A percentile compares a stretch with the other conserved stretches of the same genome.
Evolutionary conservation across 2,113 vertebrate species (phyloP).

Genomic region (Lutjanus erythropterus): DNA sequence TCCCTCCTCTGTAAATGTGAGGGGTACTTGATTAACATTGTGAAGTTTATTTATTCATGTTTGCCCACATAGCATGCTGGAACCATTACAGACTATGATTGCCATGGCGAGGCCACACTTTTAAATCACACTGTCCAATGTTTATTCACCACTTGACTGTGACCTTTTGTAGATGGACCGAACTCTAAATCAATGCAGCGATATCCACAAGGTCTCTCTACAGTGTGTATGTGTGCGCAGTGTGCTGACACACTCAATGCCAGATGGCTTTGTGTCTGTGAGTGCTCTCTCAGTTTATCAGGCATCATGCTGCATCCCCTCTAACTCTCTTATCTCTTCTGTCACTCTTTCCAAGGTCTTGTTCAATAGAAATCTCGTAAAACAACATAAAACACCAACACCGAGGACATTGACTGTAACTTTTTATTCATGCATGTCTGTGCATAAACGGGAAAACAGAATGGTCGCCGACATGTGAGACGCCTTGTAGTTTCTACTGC

Average conservation of each 20-base stretch:
- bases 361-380: constrained; percentile 28
- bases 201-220: constrained; percentile 30
- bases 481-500: constrained; percentile 5
- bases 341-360: constrained; percentile 24
- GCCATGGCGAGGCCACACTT: constrained; percentile 13
- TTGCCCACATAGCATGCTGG: background rate
- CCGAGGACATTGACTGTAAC: background rate
- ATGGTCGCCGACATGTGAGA: background rate
- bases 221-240: background rate
- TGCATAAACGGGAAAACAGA: background rate
- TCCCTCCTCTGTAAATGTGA: background rate
- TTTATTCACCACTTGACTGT: constrained; percentile 54
- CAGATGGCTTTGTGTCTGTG: constrained; percentile 34
- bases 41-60: constrained; percentile 9
- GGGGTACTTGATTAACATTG: background rate
- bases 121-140: constrained; percentile 33
- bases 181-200: constrained; percentile 55
- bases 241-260: constrained; percentile 5
- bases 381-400: background rate
- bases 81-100: background rate
- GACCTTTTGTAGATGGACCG: constrained; percentile 49
- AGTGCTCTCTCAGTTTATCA: constrained; percentile 37
- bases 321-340: constrained; percentile 33
- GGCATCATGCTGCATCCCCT: constrained; percentile 16
- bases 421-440: background rate